Evolutionary conservation across 2,113 vertebrate genomes (phyloP), one percentile per base, ranked within the genome.

Genomic region (Phylloscopus whistleri): DNA sequence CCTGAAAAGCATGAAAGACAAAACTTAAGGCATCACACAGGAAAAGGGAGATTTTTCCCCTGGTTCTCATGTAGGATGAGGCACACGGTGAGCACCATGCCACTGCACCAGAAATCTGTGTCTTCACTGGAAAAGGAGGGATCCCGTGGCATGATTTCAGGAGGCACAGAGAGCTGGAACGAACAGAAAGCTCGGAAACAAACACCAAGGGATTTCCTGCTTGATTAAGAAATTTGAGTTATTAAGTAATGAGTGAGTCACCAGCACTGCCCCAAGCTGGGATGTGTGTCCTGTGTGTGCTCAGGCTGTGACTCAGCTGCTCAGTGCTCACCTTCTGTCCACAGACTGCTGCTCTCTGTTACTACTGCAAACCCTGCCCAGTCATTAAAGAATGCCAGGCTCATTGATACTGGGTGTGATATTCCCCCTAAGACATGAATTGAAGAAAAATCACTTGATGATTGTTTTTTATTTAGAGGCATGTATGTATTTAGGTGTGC

Each of bases 21-120:
- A 58, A 58, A 58, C 56, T 59, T 16, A 11, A 59, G 33, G 56
- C 56, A 58, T 58, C 56, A 59, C n/a, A 35, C 33, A 77, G 16
- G 1, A 1, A 59, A 39, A 21, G 21, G 66, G 11, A 69, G 27
- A 7, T 30, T 30, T 53, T 66, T 28, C 48, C 17, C 59, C 53
- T 37, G 55, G 19, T 28, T 51, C 15, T 12, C 0, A 0, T 4
- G 33, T 44, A n/a, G 33, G 24, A 9, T n/a, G 62, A 22, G 43
- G 56, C 13, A 39, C 43, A 26, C 43, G 9, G 6, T 18, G 17
- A 56, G 52, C n/a, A 16, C 52, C 12, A 2, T 0, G 0, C 20
- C 20, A 7, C 37, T n/a, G 58, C 21, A 2, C 13, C 55, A 44
- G 27, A 60, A 74, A 77, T 31, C 20, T 41, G 8, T 43, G 33